Percentiles rank a stretch among this genome's conserved stretches.
phyloP scores from a whole-genome alignment of 2,113 vertebrate species.

The Panthera tigris region DNA sequence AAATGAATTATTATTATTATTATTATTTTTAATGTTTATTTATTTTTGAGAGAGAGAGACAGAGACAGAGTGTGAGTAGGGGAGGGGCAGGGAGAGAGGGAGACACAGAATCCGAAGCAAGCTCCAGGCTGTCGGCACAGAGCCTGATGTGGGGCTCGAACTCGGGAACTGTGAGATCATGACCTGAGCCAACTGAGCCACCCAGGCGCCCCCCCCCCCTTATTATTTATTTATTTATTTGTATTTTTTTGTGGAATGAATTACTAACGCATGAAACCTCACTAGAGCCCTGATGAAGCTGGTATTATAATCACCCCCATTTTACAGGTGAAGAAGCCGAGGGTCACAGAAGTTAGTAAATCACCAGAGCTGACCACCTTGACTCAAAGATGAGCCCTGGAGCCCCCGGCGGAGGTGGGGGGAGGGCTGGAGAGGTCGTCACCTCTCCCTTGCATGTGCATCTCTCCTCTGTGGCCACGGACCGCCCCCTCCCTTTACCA shows the following conservation, averaged over 20 bases:
- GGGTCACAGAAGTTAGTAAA: not conserved
- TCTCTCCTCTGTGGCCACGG: not conserved
- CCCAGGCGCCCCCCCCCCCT: too few species aligned
- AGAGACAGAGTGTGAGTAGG: too few species aligned
- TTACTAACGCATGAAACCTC: not conserved
- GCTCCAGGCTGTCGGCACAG: too few species aligned
- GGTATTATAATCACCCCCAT: not conserved
- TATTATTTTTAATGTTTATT: too few species aligned
- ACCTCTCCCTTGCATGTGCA: rapidly evolving
- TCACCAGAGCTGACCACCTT: not conserved
- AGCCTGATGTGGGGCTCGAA: too few species aligned
- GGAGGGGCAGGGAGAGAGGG: too few species aligned
- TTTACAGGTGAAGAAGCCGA: not conserved
- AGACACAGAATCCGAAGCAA: too few species aligned
- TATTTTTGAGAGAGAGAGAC: too few species aligned
- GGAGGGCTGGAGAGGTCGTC: rapidly evolving
- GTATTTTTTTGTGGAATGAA: not conserved
- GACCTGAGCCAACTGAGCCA: too few species aligned
- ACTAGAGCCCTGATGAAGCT: not conserved
- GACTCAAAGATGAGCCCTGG: not conserved
- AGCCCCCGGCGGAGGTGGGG: too few species aligned
- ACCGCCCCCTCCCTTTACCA: not conserved
- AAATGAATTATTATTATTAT: not conserved
- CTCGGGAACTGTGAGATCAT: too few species aligned
- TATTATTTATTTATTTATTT: too few species aligned